Evolutionary conservation across 2,113 vertebrate species (phyloP).

Genomic region (Caracal caracal): DNA sequence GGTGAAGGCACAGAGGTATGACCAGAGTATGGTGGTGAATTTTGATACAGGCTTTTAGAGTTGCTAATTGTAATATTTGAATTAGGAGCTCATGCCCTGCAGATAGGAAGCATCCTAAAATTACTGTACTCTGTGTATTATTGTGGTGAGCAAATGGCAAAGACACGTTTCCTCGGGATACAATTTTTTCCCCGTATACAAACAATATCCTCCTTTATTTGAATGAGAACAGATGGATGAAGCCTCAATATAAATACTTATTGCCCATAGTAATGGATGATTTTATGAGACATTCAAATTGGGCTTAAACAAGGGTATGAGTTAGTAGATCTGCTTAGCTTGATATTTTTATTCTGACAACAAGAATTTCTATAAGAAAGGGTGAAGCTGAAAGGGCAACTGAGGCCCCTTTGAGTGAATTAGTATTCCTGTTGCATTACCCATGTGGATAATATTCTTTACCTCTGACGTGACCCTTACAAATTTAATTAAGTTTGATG

Average conservation of each 20-base stretch:
- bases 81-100: not conserved
- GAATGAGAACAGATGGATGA: slow-evolving; percentile 65
- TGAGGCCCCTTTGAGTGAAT: slow-evolving; percentile 58
- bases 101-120: slow-evolving; percentile 10
- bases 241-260: slow-evolving; percentile 66
- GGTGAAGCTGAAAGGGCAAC: slow-evolving; percentile 65
- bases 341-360: slow-evolving; percentile 72
- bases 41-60: slow-evolving; percentile 20
- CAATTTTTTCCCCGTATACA: slow-evolving; percentile 36
- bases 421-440: slow-evolving; percentile 69
- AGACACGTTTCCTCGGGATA: slow-evolving; percentile 58
- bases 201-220: slow-evolving; percentile 58
- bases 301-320: slow-evolving; percentile 58
- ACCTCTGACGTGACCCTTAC: slow-evolving; percentile 72
- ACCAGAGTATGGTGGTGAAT: not conserved
- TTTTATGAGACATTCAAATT: slow-evolving; percentile 71
- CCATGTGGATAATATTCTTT: slow-evolving; percentile 68
- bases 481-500: slow-evolving; percentile 79
- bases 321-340: slow-evolving; percentile 67
- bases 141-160: slow-evolving; percentile 58
- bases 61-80: slow-evolving; percentile 57
- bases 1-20: slow-evolving; percentile 17
- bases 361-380: slow-evolving; percentile 67
- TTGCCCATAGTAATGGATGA: slow-evolving; percentile 56
- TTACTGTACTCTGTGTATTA: slow-evolving; percentile 27